Base-by-base conservation (phyloP, 2,888 invertebrate species). In the Nowickia ferox region DNA sequence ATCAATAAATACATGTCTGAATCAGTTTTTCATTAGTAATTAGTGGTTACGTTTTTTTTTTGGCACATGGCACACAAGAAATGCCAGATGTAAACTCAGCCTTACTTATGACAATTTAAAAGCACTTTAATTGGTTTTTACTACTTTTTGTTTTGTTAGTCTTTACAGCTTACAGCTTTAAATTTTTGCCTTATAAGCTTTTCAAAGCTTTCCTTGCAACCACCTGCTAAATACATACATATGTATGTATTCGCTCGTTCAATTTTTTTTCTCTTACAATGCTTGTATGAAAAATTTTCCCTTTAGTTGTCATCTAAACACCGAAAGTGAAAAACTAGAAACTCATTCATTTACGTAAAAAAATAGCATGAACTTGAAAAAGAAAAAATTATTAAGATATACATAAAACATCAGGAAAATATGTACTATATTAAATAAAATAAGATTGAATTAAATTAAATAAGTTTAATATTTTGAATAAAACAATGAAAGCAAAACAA, bases 211-310 rank as follows among this genome's bases (percentile, higher is more conserved):
- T 74, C 66, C n/a, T 68, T 79, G 66, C 86, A 86, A 86, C 86
- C 86, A 86, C 86, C 86, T 86, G 86, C 83, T 72, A 48, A 76
- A 83, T 66, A n/a, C n/a, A n/a, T n/a, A n/a, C n/a, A n/a, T n/a
- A n/a, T n/a, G n/a, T n/a, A n/a, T n/a, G n/a, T n/a, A 51, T 53
- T 68, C 66, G 30, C 51, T 68, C 8, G 17, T 53, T 63, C 22
- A 68, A 15, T 71, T 59, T n/a, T 51, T 61, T 57, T 19, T 55
- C 61, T 72, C 55, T 22, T 61, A 44, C 53, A 51, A 46, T 75
- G 81, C 66, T 59, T 76, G 75, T 69, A 66, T 76, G 66, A 71
- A 86, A 79, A 76, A 72, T 71, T 76, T 83, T 83, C 83, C 86
- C 83, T 86, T 84, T 76, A 80, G 83, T 83, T 77, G 83, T 80